Percentiles rank a stretch among this genome's conserved stretches.
Evolutionary conservation across 2,113 vertebrate genomes (phyloP).

Genomic region (Caracal caracal): DNA sequence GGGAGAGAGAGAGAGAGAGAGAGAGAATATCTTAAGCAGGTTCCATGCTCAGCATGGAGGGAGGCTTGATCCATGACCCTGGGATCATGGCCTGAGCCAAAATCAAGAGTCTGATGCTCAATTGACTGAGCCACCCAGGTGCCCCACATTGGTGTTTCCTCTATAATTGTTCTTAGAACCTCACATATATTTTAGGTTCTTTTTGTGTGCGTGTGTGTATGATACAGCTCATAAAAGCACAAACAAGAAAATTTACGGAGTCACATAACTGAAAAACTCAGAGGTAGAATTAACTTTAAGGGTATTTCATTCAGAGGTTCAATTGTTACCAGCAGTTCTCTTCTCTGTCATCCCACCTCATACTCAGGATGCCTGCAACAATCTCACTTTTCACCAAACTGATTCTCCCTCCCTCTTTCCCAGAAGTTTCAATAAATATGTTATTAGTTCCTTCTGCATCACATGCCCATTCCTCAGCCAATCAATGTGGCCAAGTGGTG

Average conservation of each 20-base stretch:
- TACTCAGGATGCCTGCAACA: background rate
- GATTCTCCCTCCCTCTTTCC: background rate
- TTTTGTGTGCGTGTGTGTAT: background rate
- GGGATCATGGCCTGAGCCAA: no score
- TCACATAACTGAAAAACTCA: background rate
- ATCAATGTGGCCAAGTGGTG: background rate
- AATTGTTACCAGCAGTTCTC: background rate
- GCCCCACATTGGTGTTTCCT: background rate
- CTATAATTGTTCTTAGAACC: background rate
- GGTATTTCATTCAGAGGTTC: background rate
- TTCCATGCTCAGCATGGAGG: background rate
- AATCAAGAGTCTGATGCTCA: no score
- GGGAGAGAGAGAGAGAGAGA: no score
- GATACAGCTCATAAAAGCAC: background rate
- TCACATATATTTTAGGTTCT: background rate
- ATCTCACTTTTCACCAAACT: background rate
- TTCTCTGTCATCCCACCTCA: background rate
- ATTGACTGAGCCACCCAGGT: no score
- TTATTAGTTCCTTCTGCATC: background rate
- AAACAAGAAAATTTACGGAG: background rate
- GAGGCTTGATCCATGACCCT: no score
- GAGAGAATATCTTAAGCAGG: no score
- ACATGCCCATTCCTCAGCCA: background rate
- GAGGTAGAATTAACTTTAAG: background rate
- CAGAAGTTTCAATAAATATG: background rate